Percentiles rank a stretch among this genome's conserved stretches.
These are phyloP conservation scores for Tretioscincus oriximinensis DNA, from an alignment of 2,113 vertebrate species.

Conservation along the genomic window DNA sequence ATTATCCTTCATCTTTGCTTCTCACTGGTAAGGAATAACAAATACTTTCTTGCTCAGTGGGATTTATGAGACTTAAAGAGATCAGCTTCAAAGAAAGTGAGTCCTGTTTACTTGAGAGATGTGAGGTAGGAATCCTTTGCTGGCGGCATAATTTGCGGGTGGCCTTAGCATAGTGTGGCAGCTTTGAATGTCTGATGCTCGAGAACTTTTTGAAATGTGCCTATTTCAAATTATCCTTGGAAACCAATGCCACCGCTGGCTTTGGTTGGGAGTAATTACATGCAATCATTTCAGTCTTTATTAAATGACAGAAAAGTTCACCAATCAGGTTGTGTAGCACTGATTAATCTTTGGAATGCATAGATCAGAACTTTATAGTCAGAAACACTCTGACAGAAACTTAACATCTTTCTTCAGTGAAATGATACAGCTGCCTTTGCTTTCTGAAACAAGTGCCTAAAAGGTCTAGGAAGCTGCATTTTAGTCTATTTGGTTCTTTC, in stretches of 20 bases:
- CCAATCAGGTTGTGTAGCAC: background rate
- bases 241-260: background rate
- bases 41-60: background rate
- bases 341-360: background rate
- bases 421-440: background rate
- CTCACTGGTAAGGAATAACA: background rate
- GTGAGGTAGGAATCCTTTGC: slow-evolving; percentile 1
- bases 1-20: slow-evolving; percentile 9
- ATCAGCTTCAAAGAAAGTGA: background rate
- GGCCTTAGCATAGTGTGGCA: background rate
- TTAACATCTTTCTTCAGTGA: background rate
- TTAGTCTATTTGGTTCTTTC: too few relatives aligned
- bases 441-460: background rate
- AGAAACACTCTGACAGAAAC: background rate
- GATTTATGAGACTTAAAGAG: background rate
- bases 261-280: background rate
- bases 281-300: background rate
- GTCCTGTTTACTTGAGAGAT: background rate
- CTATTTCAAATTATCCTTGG: background rate
- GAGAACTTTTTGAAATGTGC: background rate
- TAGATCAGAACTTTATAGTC: background rate
- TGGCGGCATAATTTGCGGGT: background rate
- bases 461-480: too few relatives aligned
- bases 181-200: background rate
- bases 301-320: background rate